Evolutionary conservation across 2,888 invertebrate species (phyloP), one percentile per base, ranked within the genome.

Genomic region (Hemithea aestivaria): DNA sequence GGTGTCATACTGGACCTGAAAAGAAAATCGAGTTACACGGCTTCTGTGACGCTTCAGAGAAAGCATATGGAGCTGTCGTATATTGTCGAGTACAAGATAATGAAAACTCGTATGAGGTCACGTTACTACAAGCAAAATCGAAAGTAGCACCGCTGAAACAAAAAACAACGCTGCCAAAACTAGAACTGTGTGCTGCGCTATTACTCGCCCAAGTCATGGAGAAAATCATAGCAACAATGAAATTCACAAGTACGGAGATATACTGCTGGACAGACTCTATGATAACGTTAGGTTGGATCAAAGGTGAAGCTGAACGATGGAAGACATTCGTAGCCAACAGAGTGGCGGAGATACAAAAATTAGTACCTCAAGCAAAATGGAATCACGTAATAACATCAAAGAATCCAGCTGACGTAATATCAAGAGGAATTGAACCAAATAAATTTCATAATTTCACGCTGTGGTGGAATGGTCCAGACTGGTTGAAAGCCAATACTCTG

Each of bases 251-350:
- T 9, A 1, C 10, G 12, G 7, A 26, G 1, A 11, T 26, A 3
- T 11, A 26, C 11, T 26, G 26, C 24, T 36, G 36, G 39, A 39
- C 33, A 7, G 33, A 33, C 20, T 39, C 28, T 5, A 28, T 39
- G 39, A 39, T 39, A 1, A 39, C 33, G 1, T 16, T 39, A 6
- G 28, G 33, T 1, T 39, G 39, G 34, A 39, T 39, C 1, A 39
- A 25, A 21, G 39, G 33, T 5, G 33, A 34, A 25, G 21, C 39
- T 9, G 25, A 25, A 2, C 28, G 39, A 24, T 38, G 38, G 38
- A 21, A 38, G 11, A 32, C 33, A 6, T 38, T 38, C 8, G 38
- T 38, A 10, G 33, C 32, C 1, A 38, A 38, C 22, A 27, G 38
- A 11, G 38, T 38, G 2, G 27, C 32, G 2, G 31, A 31, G 8